phyloP scores from a whole-genome alignment of 2,797 vertebrate genomes.

The Heteromormyrus szaboi region DNA sequence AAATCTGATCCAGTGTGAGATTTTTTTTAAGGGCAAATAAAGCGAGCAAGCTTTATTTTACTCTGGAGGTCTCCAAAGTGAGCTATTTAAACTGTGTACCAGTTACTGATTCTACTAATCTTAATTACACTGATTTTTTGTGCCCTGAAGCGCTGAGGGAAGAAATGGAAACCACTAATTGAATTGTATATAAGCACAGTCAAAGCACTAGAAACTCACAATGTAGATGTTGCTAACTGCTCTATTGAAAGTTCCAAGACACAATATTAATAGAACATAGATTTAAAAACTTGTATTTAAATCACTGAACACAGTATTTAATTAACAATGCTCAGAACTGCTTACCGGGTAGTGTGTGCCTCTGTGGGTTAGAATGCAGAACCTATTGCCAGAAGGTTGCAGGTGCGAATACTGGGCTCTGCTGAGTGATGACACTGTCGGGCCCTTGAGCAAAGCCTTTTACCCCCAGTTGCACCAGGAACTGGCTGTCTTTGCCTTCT shows the following conservation, averaged over 20 bases:
- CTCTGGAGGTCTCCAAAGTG: not conserved
- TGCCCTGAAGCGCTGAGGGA: not conserved
- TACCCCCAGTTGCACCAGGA: not conserved
- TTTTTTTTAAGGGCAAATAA: conserved; percentile 4
- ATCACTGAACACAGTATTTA: not conserved
- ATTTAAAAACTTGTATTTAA: not conserved
- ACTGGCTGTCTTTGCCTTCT: not conserved
- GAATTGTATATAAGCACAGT: not conserved
- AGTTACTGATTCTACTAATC: not conserved
- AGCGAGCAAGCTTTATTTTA: not conserved
- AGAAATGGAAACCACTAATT: not conserved
- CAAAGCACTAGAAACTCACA: not conserved
- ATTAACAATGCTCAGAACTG: not conserved
- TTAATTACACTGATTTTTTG: conserved; percentile 5
- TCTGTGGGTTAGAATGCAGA: not conserved
- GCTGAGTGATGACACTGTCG: not conserved
- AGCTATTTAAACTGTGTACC: not conserved
- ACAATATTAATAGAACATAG: not conserved
- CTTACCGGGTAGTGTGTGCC: not conserved
- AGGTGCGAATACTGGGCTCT: not conserved
- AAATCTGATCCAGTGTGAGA: not conserved
- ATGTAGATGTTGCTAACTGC: not conserved
- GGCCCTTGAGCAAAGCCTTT: not conserved
- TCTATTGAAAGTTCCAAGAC: not conserved
- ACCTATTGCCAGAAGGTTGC: not conserved